These are phyloP conservation scores for Blastobasis lacticolella DNA, from an alignment of 2,888 invertebrate species.

Conservation along the genomic window DNA sequence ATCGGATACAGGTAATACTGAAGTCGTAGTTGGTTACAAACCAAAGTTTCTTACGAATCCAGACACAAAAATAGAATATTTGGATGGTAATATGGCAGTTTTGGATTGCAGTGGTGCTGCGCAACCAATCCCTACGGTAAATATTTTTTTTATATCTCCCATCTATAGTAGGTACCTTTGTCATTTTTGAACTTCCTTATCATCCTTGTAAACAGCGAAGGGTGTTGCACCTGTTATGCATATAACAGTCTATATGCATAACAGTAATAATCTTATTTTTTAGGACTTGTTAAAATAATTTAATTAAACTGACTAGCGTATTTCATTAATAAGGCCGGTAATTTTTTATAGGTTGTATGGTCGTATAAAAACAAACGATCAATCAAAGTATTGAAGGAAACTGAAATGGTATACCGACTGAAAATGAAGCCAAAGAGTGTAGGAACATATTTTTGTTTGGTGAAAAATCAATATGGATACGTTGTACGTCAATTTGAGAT, in stretches of 20 bases:
- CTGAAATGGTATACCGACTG: conserved; percentile 17
- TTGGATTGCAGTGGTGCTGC: conserved; percentile 33
- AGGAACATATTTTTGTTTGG: conserved; percentile 39
- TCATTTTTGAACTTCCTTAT: too few species aligned
- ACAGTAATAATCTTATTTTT: too few species aligned
- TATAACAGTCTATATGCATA: too few species aligned
- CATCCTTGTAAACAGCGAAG: too few species aligned
- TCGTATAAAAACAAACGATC: conserved; percentile 19
- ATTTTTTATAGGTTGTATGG: conserved; percentile 32
- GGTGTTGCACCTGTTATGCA: too few species aligned
- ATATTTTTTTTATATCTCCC: neutral
- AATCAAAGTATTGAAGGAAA: conserved; percentile 11
- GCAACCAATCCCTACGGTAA: conserved; percentile 32
- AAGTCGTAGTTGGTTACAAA: conserved; percentile 29
- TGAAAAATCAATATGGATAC: conserved; percentile 32
- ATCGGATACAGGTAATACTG: conserved; percentile 20
- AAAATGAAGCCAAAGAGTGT: conserved; percentile 21
- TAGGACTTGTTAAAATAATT: too few species aligned
- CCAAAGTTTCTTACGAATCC: conserved; percentile 27
- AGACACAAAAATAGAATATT: conserved; percentile 21
- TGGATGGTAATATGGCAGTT: conserved; percentile 9
- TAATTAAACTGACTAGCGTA: too few species aligned
- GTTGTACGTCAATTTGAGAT: conserved; percentile 30
- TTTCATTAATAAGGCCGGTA: too few species aligned
- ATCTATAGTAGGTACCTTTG: neutral